Evolutionary conservation across 1,140 invertebrate species (phyloP).

Genomic region (Drosophila auraria): DNA sequence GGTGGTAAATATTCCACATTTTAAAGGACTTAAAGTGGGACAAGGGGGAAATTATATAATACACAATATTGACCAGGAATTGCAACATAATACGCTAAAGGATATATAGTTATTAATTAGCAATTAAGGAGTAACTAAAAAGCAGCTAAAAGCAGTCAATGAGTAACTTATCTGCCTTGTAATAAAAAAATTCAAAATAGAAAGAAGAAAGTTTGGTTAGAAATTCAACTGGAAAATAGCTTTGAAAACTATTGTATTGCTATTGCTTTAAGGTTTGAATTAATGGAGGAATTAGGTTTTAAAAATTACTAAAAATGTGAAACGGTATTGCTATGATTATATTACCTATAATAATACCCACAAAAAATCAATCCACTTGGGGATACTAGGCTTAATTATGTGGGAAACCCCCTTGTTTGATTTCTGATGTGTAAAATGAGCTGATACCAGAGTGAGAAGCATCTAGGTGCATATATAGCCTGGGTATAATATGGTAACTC

Average conservation of each 20-base stretch:
- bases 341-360: too few species aligned
- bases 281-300: fast-evolving
- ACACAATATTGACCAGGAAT: neutral
- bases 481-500: slow-evolving; percentile 44
- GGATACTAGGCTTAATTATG: neutral
- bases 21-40: neutral
- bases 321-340: too few species aligned
- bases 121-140: too few species aligned
- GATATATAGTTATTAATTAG: too few species aligned
- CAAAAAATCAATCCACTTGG: too few species aligned
- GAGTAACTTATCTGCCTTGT: too few species aligned
- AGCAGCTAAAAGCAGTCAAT: too few species aligned
- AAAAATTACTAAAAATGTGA: neutral
- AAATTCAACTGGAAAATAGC: neutral
- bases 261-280: neutral
- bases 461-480: slow-evolving; percentile 15
- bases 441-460: neutral
- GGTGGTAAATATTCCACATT: neutral
- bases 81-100: neutral
- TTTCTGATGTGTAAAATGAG: slow-evolving; percentile 57
- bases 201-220: too few species aligned
- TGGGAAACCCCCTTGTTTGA: slow-evolving; percentile 24
- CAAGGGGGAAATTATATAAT: too few species aligned
- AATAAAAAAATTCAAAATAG: neutral
- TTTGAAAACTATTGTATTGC: too few species aligned